Evolutionary conservation across 2,113 vertebrate species (phyloP), one percentile per base, ranked within the genome.

Genomic region (Camelus bactrianus): DNA sequence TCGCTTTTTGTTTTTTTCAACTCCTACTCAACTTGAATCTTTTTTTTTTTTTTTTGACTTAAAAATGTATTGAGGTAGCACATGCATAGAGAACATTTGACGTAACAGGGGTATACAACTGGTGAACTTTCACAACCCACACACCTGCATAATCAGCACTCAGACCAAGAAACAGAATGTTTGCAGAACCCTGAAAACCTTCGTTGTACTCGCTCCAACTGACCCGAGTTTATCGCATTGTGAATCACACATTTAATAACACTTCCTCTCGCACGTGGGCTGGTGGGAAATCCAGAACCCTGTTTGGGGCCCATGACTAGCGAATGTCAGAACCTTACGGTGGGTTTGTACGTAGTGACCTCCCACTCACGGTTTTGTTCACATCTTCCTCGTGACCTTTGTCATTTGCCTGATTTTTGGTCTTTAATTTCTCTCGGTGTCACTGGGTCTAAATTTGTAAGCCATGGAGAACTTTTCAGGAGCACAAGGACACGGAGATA

Each of bases 41-140:
- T 77, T 35, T 35, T 35, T 35, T 35, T 35, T 35, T 75, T 52
- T 8, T 5, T 24, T 14, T 35, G 52, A 24, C 26, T 11, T 76
- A 17, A 35, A 96, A 83, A 24, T 6, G 12, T 35, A 26, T 3
- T 16, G 60, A 22, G 13, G 3, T 54, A 64, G 30, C 46, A 26
- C 30, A 69, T 13, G 6, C 6, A 4, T 2, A 13, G 15, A 50
- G 16, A 30, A 67, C 62, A n/a, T 26, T 3, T 16, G 65, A 38
- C 1, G 1, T 32, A 1, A 5, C 50, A 17, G 52, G 38, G 15
- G 24, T 80, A 17, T 4, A 32, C 0, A 2, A 24, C 5, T 52
- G 5, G 32, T 3, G 6, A 32, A 7, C 19, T 7, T 24, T 56
- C 58, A 80, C 69, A 67, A n/a, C 8, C 10, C 15, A 4, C 28